phyloP scores from a whole-genome alignment of 1,140 invertebrate genomes.

The Leptinotarsa lineolata region DNA sequence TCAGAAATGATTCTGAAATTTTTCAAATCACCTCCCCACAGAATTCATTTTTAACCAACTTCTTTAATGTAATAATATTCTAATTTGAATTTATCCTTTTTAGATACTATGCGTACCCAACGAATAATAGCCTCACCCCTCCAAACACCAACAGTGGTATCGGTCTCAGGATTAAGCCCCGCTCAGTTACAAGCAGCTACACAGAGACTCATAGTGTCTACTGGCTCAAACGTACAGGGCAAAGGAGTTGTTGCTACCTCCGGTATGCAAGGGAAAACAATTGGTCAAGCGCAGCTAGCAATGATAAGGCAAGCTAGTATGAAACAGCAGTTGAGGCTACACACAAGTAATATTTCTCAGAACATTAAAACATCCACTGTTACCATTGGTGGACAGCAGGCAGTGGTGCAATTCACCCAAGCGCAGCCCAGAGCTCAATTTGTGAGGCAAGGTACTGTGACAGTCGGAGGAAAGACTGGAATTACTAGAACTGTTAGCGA shows the following conservation, averaged over 20 bases:
- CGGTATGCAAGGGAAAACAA: slow-evolving; percentile 58
- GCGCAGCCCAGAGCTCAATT: slow-evolving; percentile 50
- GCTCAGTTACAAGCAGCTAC: slow-evolving; percentile 59
- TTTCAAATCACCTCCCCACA: no score
- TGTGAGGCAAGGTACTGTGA: slow-evolving; percentile 53
- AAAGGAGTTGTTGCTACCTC: slow-evolving; percentile 57
- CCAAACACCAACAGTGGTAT: slow-evolving; percentile 58
- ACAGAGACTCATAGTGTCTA: slow-evolving; percentile 58
- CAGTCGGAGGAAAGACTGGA: slow-evolving; percentile 53
- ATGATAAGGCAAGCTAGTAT: slow-evolving; percentile 56
- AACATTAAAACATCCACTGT: slow-evolving; percentile 51
- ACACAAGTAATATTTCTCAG: slow-evolving; percentile 56
- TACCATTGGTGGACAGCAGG: slow-evolving; percentile 49
- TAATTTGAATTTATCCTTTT: slow-evolving; percentile 29
- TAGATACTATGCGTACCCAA: slow-evolving; percentile 56
- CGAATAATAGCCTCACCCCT: slow-evolving; percentile 58
- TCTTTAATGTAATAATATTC: not conserved
- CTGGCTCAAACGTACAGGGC: slow-evolving; percentile 40
- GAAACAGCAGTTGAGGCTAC: slow-evolving; percentile 55
- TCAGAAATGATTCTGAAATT: not conserved
- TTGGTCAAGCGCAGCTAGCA: slow-evolving; percentile 58
- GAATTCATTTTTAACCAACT: no score
- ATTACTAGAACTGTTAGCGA: slow-evolving; percentile 66
- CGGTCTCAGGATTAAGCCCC: slow-evolving; percentile 55
- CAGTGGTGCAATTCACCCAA: slow-evolving; percentile 54